Evolutionary conservation across 2,113 vertebrate species (phyloP), one percentile per base, ranked within the genome.

Genomic region (Corapipo altera): DNA sequence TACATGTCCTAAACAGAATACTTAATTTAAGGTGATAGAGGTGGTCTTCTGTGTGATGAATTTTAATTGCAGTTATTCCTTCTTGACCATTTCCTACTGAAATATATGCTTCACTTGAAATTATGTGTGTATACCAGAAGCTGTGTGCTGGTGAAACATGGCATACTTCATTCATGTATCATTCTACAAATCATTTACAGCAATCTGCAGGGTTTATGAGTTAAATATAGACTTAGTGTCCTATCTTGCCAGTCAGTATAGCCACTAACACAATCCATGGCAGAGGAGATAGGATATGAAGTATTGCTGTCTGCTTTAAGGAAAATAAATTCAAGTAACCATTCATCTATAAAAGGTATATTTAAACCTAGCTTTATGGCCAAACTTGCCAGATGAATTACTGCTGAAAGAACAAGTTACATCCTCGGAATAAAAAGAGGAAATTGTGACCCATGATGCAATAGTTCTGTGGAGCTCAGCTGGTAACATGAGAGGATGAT

Each of bases 281-380:
- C 55, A 54, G 41, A 54, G 39, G 75, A 93, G 79, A 66, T 57
- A 37, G 51, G 48, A 77, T 55, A 46, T 81, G 90, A 95, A 58
- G 24, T 72, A 64, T 41, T 82, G 48, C 43, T 86, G 39, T 66
- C 43, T 81, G 61, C 55, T 89, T 95, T 76, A 82, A 80, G 81
- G 54, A 71, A 85, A 96, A 88, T 69, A 83, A 80, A 82, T 92
- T 96, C 52, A 88, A 82, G 78, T 85, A 92, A 93, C 33, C 37
- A 23, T 78, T 46, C 41, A 77, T 64, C 88, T 81, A 28, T 76
- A 82, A 89, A 94, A 91, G 52, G 65, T 92, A 55, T 81, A 77
- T 93, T 96, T 95, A 96, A 96, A 74, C 43, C 35, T 61, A 81
- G 61, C 69, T 94, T 91, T 88, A 61, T 64, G 54, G 79, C 44